Evolutionary conservation across 2,888 invertebrate genomes (phyloP), one percentile per base, ranked within the genome.

Genomic region (Patella pellucida): DNA sequence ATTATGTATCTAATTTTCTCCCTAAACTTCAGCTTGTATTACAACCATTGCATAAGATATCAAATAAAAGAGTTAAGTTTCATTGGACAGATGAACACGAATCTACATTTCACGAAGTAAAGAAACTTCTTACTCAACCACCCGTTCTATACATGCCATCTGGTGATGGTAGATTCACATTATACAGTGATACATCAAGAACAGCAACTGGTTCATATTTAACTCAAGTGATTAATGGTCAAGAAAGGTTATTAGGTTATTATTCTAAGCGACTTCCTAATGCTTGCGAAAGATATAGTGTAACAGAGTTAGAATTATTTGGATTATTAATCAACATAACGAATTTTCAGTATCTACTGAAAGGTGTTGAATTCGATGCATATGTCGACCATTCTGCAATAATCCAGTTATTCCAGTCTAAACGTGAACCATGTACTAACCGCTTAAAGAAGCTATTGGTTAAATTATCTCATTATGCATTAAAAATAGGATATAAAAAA

Each of bases 341-440:
- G 11, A 62, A 62, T 16, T 62, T 62, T 14, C 62, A 62, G 16
- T 62, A 62, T 23, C n/a, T 62, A 16, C 62, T 62, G 9, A 62
- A 23, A 62, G 16, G 62, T 19, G 62, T 62, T 19, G 62, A 62
- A n/a, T 62, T 62, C 23, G 62, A 62, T 62, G 62, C 23, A n/a
- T 62, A 62, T 14, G 23, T 23, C 23, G 62, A 62, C 23, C 62
- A 62, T 62, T 62, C 56, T 56, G 56, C 56, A 9, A 56, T 56
- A 31, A 11, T 54, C n/a, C 54, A 54, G 4, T 3, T 54, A 4
- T 54, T 54, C 54, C 14, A n/a, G 14, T 54, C 54, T 16, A 54
- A 54, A 54, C 54, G 54, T n/a, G 54, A 54, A 54, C 54, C 54
- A n/a, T 54, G 54, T n/a, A 54, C 54, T 16, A 54, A 54, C n/a